These are phyloP conservation scores for Poeciliopsis presidionis DNA, from an alignment of 2,797 vertebrate species.

Conservation along the genomic window DNA sequence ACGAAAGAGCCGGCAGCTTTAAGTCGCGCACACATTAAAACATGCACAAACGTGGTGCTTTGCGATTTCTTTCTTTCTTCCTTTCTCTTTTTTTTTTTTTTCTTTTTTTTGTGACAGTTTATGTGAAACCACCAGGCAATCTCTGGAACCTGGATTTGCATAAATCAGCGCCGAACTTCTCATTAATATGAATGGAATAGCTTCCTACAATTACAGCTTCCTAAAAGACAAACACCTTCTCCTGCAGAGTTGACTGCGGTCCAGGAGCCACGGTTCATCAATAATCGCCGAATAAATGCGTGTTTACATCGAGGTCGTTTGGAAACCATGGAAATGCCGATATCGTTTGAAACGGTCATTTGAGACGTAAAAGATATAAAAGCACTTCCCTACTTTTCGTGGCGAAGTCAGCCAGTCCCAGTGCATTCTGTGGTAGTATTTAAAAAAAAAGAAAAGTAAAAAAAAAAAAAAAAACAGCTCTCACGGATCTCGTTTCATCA, in stretches of 20 bases:
- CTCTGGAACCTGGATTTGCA: conserved; percentile 36
- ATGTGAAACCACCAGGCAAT: conserved; percentile 8
- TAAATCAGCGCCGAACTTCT: conserved; percentile 26
- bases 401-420: conserved; percentile 26
- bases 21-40: conserved; percentile 16
- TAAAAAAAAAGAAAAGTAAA: background rate
- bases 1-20: background rate
- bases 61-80: background rate
- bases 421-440: conserved; percentile 36
- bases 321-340: conserved; percentile 6
- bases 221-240: conserved; percentile 10
- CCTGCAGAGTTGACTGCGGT: conserved; percentile 26
- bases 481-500: conserved; percentile 31
- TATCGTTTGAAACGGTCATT: conserved; percentile 17
- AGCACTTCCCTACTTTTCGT: conserved; percentile 32
- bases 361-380: conserved; percentile 35
- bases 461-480: conserved; percentile 18
- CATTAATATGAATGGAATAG: conserved; percentile 37
- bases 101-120: conserved; percentile 9
- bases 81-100: background rate
- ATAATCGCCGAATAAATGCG: conserved; percentile 1
- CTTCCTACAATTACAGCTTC: conserved; percentile 27
- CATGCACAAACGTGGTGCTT: conserved; percentile 6
- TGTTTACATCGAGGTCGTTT: conserved; percentile 3
- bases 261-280: conserved; percentile 4